A percentile compares a stretch with the other conserved stretches of the same genome.
These are phyloP conservation scores for Xyrauchen texanus DNA, from an alignment of 2,113 vertebrate species.

Conservation along the genomic window DNA sequence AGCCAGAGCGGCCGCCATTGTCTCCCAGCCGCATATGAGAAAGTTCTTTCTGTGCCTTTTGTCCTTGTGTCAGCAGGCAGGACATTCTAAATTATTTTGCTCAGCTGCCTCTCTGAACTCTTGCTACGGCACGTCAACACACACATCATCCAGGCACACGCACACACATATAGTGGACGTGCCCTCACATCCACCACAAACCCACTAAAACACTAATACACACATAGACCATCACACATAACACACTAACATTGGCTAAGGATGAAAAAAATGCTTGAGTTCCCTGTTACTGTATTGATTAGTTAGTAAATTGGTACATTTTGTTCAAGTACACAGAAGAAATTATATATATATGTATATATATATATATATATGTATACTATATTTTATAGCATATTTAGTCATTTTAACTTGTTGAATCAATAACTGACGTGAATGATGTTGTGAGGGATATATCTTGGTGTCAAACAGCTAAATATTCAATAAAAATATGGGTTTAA, in stretches of 20 bases:
- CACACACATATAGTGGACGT: constrained; percentile 31
- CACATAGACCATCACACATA: not conserved
- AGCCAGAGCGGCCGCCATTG: constrained; percentile 73
- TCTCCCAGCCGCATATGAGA: constrained; percentile 72
- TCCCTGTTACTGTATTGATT: constrained; percentile 39
- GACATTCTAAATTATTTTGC: constrained; percentile 81
- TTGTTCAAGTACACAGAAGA: constrained; percentile 9
- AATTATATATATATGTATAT: no score
- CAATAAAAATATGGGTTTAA: no score
- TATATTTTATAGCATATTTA: constrained; percentile 7
- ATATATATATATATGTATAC: no score
- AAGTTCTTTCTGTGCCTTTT: constrained; percentile 74
- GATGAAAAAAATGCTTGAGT: not conserved
- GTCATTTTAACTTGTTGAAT: constrained; percentile 22
- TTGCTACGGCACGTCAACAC: constrained; percentile 79
- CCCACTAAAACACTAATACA: constrained; percentile 32
- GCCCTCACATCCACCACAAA: constrained; percentile 42
- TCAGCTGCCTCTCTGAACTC: constrained; percentile 80
- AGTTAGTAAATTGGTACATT: constrained; percentile 36
- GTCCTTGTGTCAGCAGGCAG: constrained; percentile 83
- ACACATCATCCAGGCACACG: constrained; percentile 71
- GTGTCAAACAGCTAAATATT: no score
- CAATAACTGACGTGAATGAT: not conserved
- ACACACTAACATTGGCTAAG: constrained; percentile 13
- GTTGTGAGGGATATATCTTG: no score